Percentiles rank a stretch among this genome's conserved stretches.
Evolutionary conservation across 2,797 vertebrate species (phyloP).

Genomic region (Ctenochaetus hawaiiensis): DNA sequence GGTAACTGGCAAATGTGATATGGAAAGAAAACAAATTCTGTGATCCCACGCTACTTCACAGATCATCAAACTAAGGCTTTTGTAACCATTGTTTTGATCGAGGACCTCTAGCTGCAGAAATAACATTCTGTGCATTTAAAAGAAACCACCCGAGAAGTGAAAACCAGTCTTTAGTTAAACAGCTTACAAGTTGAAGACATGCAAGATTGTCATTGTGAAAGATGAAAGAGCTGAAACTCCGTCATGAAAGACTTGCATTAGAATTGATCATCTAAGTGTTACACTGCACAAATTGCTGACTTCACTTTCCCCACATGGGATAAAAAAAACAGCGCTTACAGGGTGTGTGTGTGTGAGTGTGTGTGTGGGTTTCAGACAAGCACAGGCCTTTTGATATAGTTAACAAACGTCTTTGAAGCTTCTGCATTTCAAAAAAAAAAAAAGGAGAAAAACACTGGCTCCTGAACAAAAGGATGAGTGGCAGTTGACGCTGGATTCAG

Average conservation of each 20-base stretch:
- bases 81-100: too few species aligned
- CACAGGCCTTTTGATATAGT: conserved; percentile 45
- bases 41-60: too few species aligned
- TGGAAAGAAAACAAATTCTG: too few species aligned
- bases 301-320: conserved; percentile 32
- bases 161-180: neutral
- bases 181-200: neutral
- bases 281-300: conserved; percentile 24
- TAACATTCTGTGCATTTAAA: too few species aligned
- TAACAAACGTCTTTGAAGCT: conserved; percentile 69
- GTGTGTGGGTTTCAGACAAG: conserved; percentile 28
- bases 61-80: too few species aligned
- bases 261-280: conserved; percentile 19
- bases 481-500: conserved; percentile 74
- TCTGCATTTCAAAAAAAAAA: conserved; percentile 29
- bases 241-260: neutral
- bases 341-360: conserved; percentile 19
- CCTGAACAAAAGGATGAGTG: conserved; percentile 75
- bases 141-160: neutral
- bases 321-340: conserved; percentile 3
- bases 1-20: too few species aligned
- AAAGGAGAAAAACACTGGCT: conserved; percentile 49
- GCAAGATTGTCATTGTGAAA: neutral
- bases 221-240: neutral
- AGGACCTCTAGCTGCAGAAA: too few species aligned